Base-by-base conservation (phyloP, 2,113 vertebrate species). In the Amphilophus citrinellus region DNA sequence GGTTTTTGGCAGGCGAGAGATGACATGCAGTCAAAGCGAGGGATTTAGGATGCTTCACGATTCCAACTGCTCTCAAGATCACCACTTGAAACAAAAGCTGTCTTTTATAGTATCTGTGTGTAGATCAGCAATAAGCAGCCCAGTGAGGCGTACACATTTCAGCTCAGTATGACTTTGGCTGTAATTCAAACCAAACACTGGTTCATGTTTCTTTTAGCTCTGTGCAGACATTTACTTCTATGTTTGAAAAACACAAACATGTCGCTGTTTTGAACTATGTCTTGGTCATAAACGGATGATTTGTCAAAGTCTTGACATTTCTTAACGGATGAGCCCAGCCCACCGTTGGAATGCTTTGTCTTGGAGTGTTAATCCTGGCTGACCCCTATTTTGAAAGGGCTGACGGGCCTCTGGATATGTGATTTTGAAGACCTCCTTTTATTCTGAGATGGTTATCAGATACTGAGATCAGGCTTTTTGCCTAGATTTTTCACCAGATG, bases 301-400 rank as follows among this genome's bases (percentile, higher is more conserved):
- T 84, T 87, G 37, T 83, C 78, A 10, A 63, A 57, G 76, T 62
- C 24, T 50, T 30, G 53, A 50, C 13, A 15, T 88, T 84, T 90
- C 76, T 85, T 66, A 75, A 83, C 60, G 79, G 53, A 53, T 42
- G 78, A 75, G 76, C 76, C 84, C 83, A 82, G 75, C 83, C 91
- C 9, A 11, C n/a, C 11, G 63, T n/a, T 61, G 88, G 88, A 91
- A 91, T 93, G 93, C 68, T 71, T 87, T 82, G 61, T 85, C 73
- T 77, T 27, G 14, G 44, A 50, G 37, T 75, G 77, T 86, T 86
- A 84, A 78, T 83, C 62, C 81, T 76, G 61, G 58, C 76, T 84
- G 85, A 84, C 79, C 75, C 47, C 44, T 79, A 75, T 89, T 82
- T 86, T 58, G 61, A 27, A 73, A 78, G 37, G 6, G 65, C 85